Evolutionary conservation across 2,797 vertebrate species (phyloP).

Genomic region (Gymnopithys bicolor): DNA sequence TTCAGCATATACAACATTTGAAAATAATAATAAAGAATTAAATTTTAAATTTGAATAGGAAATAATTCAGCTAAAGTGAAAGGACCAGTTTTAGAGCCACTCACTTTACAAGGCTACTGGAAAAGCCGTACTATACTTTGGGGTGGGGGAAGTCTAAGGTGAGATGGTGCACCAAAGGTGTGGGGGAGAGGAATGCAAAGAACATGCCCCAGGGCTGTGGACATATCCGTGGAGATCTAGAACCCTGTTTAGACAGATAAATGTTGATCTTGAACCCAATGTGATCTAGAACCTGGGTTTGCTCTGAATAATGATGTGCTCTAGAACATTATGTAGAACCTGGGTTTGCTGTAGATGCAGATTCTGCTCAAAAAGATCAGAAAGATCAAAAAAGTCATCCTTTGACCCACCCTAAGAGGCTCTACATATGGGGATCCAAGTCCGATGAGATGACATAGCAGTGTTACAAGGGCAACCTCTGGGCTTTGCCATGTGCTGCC

Average conservation of each 20-base stretch:
- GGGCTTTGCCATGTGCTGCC: background rate
- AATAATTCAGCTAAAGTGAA: background rate
- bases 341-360: no score
- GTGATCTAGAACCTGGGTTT: no score
- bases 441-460: background rate
- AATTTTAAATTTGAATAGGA: background rate
- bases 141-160: background rate
- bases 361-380: background rate
- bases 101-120: background rate
- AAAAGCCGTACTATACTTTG: background rate
- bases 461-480: background rate
- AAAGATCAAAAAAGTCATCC: background rate
- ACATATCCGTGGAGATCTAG: no score
- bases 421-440: accelerated
- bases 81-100: background rate
- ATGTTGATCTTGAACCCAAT: no score
- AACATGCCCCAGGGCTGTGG: background rate
- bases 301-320: no score
- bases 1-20: background rate
- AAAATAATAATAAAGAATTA: no score
- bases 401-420: background rate
- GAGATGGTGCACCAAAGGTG: no score
- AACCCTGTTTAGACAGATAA: no score
- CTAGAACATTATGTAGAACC: no score
- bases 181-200: background rate